Evolutionary conservation across 1,140 invertebrate genomes (phyloP), one percentile per base, ranked within the genome.

Genomic region (Psilanteris sp.): DNA sequence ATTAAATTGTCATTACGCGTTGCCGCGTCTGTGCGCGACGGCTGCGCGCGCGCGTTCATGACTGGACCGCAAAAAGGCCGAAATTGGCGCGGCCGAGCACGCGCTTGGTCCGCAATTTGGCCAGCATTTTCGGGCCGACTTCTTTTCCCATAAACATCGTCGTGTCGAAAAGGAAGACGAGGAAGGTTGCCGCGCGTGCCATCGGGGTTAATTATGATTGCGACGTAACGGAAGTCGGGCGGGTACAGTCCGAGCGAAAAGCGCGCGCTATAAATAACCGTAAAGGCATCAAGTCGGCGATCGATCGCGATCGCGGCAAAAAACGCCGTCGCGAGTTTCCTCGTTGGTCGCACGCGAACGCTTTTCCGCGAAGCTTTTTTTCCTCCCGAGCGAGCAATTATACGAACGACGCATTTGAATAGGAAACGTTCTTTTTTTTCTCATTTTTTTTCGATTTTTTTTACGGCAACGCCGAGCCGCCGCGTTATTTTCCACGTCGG

Each of bases 401-500:
- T 29, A 18, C 26, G 15, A 31, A 26, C 22, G 31, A n/a, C n/a
- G n/a, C n/a, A n/a, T 50, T 50, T 34, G 15, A 50, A 52, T 36
- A 18, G 6, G 22, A 46, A 52, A 34, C n/a, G n/a, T n/a, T n/a
- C n/a, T n/a, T n/a, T n/a, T n/a, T n/a, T n/a, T n/a, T n/a, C n/a
- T n/a, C n/a, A n/a, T n/a, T n/a, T n/a, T n/a, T n/a, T n/a, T n/a
- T n/a, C n/a, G n/a, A n/a, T n/a, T n/a, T n/a, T n/a, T n/a, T n/a
- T n/a, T n/a, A n/a, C n/a, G n/a, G n/a, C n/a, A n/a, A n/a, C n/a
- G n/a, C n/a, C n/a, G n/a, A n/a, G n/a, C n/a, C n/a, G n/a, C 36
- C 31, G 10, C n/a, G 44, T 73, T 64, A 57, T 59, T 59, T 73
- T 66, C 59, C 52, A 46, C 11, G 29, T 46, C 13, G 29, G 24